Percentiles rank a stretch among this genome's conserved stretches.
Conservation (phyloP, 1,140 invertebrate species). For the honey bee (Apis mellifera) region Amel_HAv3.1 CM009941.2:7507501-7508000, state of each 20-base stretch:
- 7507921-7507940: constrained; percentile 73
- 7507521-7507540: constrained; percentile 49
- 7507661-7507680: constrained; percentile 21
- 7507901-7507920: constrained; percentile 65
- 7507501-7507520: constrained; percentile 71
- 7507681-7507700: constrained; percentile 53
- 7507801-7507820: neutral
- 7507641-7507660: constrained; percentile 49
- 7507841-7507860: constrained; percentile 76
- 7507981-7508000: neutral
- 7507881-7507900: constrained; percentile 70
- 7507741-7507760: constrained; percentile 17
- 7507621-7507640: constrained; percentile 45
- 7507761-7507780: constrained; percentile 11
- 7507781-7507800: neutral
- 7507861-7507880: constrained; percentile 76
- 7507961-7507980: constrained; percentile 54
- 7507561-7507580: constrained; percentile 60
- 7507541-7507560: constrained; percentile 58
- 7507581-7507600: constrained; percentile 41
- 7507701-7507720: constrained; percentile 72
- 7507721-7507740: constrained; percentile 66
- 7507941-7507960: constrained; percentile 70
- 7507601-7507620: constrained; percentile 43
- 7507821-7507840: constrained; percentile 58